A percentile compares a stretch with the other conserved stretches of the same genome.
phyloP scores from a whole-genome alignment of 2,113 vertebrate genomes.

The Coreoperca whiteheadi region DNA sequence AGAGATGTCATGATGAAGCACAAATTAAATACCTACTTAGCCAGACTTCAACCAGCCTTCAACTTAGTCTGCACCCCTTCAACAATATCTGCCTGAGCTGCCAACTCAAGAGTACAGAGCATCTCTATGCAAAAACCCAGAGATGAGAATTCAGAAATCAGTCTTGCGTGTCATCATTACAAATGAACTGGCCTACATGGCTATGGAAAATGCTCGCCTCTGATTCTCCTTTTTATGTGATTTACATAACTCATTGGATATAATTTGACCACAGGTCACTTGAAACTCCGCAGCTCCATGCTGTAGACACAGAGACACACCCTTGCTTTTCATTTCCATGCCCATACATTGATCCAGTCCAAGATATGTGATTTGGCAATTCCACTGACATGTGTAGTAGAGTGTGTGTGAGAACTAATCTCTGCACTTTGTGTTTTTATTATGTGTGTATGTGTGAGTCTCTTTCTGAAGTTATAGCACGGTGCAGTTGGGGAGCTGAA shows the following conservation, averaged over 20 bases:
- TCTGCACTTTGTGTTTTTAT: constrained; percentile 19
- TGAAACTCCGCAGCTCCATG: constrained; percentile 28
- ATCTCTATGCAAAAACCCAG: constrained; percentile 33
- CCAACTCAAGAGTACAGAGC: constrained; percentile 46
- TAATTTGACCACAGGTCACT: constrained; percentile 69
- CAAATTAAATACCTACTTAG: constrained; percentile 59
- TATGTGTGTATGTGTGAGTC: constrained; percentile 19
- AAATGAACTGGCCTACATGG: constrained; percentile 65
- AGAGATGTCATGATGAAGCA: constrained; percentile 42
- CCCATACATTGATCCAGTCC: constrained; percentile 65
- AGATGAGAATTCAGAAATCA: constrained; percentile 65
- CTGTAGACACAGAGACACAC: constrained; percentile 63
- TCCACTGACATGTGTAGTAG: constrained; percentile 38
- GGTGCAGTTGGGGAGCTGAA: constrained; percentile 40
- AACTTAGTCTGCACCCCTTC: constrained; percentile 38
- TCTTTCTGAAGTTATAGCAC: constrained; percentile 45
- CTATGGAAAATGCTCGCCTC: constrained; percentile 50
- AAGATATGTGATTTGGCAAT: constrained; percentile 71
- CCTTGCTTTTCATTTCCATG: constrained; percentile 71
- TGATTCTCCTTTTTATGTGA: constrained; percentile 57
- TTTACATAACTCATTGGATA: constrained; percentile 70
- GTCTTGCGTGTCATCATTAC: constrained; percentile 61
- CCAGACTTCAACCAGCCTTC: constrained; percentile 39
- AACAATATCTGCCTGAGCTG: constrained; percentile 48
- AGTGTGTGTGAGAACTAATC: constrained; percentile 23